Conservation (phyloP, 2,888 invertebrate species). For the Scotopteryx bipunctaria region DNA sequence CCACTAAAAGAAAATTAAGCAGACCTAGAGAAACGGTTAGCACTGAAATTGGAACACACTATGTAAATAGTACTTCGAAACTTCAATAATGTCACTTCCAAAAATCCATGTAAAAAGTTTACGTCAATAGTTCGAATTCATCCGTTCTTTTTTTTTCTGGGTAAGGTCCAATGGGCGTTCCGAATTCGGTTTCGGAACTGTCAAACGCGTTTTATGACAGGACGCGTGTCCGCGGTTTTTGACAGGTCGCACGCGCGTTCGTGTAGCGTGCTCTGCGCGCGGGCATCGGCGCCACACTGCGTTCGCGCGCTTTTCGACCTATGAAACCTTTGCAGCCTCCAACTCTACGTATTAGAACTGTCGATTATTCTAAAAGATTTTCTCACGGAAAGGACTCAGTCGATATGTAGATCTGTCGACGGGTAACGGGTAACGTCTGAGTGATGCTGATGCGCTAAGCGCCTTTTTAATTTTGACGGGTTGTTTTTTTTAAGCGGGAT, state of each 20-base stretch:
- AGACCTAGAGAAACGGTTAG: constrained; percentile 73
- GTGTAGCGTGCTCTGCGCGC: constrained; percentile 78
- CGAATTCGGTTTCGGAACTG: constrained; percentile 61
- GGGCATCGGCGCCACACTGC: constrained; percentile 79
- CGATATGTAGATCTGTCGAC: constrained; percentile 61
- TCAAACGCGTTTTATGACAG: constrained; percentile 65
- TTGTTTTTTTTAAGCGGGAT: constrained; percentile 67
- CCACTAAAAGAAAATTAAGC: constrained; percentile 67
- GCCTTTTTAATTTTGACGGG: constrained; percentile 69
- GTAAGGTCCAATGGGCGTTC: constrained; percentile 44
- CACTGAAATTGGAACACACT: constrained; percentile 70
- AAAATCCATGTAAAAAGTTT: constrained; percentile 36
- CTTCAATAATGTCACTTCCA: constrained; percentile 35
- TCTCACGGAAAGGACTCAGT: constrained; percentile 74
- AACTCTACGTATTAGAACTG: constrained; percentile 60
- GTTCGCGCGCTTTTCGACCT: constrained; percentile 81
- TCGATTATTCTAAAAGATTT: constrained; percentile 65
- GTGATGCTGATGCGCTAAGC: constrained; percentile 66
- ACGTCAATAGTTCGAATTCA: constrained; percentile 55
- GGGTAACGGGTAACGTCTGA: constrained; percentile 64
- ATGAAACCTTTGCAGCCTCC: constrained; percentile 74
- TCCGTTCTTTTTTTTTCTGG: constrained; percentile 55
- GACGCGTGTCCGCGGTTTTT: constrained; percentile 62
- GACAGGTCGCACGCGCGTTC: constrained; percentile 67
- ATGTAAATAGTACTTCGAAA: constrained; percentile 46